Evolutionary conservation across 2,888 invertebrate genomes (phyloP), one percentile per base, ranked within the genome.

Genomic region (Camponotus fellah): DNA sequence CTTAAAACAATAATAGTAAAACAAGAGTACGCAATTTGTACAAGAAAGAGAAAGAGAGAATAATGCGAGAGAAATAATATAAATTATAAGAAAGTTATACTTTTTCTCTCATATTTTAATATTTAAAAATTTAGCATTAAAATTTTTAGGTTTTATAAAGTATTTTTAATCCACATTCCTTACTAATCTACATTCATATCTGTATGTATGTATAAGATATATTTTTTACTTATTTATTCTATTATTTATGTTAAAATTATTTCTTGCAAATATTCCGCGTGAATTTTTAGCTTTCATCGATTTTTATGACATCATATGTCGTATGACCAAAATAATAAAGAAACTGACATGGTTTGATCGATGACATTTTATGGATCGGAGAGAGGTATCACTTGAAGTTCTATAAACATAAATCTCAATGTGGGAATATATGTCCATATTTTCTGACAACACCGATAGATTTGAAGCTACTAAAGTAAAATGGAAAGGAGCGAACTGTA

Each of bases 371-470:
- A 71, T 58, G 10, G 21, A 69, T 60, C 26, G 60, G 12, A 17
- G 46, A 80, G n/a, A n/a, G 46, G 62, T 49, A 37, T 60, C 34
- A 8, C 43, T 40, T 46, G 46, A 71, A 79, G 69, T 79, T 80
- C 60, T 46, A 80, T 62, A 69, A 77, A 77, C 58, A 77, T 77
- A 77, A 80, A 80, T 80, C 79, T 71, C 71, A 69, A 79, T 80
- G 46, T 32, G 46, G 26, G 37, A 60, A 69, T 46, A 46, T 60
- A 80, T 46, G 46, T 60, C 58, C 46, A 79, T 80, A 80, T 80
- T 80, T 71, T 71, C 49, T 62, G 60, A 60, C 60, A 49, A 62
- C 60, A 37, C 17, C 17, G 34, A 46, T 60, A 37, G 46, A 80
- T 80, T 34, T 37, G 40, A 32, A 32, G 49, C 17, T 32, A 56